These are phyloP conservation scores for Mythimna loreyi DNA, from an alignment of 2,888 invertebrate genomes.

Conservation along the genomic window DNA sequence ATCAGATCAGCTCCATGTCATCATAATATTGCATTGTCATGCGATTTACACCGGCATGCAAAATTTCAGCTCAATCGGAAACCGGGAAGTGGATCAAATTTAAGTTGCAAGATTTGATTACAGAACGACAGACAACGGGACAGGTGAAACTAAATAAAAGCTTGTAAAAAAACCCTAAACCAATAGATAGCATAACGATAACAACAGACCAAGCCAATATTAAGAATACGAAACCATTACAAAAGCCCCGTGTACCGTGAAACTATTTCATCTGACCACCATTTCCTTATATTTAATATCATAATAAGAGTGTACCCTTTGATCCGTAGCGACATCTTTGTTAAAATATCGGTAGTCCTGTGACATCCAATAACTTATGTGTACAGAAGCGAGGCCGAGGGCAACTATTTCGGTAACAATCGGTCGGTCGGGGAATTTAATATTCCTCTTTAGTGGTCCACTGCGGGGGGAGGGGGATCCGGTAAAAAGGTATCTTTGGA, in stretches of 20 bases:
- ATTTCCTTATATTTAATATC: constrained; percentile 32
- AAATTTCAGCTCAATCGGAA: too few species aligned
- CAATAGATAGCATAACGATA: neutral
- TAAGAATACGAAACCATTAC: constrained; percentile 7
- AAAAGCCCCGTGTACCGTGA: constrained; percentile 23
- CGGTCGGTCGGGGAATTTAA: constrained; percentile 53
- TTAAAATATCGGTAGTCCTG: constrained; percentile 43
- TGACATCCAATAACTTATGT: constrained; percentile 54
- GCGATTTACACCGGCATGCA: too few species aligned
- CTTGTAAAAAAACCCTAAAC: neutral
- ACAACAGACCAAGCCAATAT: neutral
- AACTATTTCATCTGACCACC: constrained; percentile 23
- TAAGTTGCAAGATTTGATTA: too few species aligned
- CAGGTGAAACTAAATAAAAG: too few species aligned
- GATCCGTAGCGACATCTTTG: constrained; percentile 39
- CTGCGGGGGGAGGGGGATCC: constrained; percentile 16
- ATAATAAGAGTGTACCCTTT: constrained; percentile 42
- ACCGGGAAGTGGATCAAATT: too few species aligned
- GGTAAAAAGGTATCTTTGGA: constrained; percentile 38
- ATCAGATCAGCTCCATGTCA: too few species aligned
- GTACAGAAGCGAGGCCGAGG: constrained; percentile 29
- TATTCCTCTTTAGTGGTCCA: constrained; percentile 49
- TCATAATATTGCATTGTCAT: too few species aligned
- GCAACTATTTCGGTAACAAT: constrained; percentile 57
- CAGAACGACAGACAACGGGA: too few species aligned